These are phyloP conservation scores for Corythornis leucogaster DNA, from an alignment of 2,797 vertebrate species.

Conservation along the genomic window DNA sequence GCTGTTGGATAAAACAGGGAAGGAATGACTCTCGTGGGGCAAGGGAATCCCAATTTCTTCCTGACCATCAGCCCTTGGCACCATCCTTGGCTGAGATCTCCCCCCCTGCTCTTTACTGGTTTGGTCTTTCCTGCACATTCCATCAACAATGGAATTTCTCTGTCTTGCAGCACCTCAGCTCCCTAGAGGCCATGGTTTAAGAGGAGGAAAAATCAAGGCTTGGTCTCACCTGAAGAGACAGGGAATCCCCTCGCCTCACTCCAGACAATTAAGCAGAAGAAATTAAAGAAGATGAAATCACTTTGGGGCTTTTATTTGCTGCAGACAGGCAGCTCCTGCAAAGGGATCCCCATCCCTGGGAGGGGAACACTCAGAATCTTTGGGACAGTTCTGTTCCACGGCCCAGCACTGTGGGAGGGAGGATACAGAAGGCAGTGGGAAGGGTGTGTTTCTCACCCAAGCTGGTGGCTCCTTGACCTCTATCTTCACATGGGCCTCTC, in stretches of 20 bases:
- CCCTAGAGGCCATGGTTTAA: not conserved
- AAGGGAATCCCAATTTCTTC: not conserved
- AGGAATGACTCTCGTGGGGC: not conserved
- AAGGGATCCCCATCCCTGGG: not conserved
- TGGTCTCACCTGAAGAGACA: not conserved
- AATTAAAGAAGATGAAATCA: not conserved
- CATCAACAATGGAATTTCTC: not conserved
- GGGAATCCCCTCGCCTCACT: not conserved
- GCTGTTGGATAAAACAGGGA: slow-evolving; percentile 74
- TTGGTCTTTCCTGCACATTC: not conserved
- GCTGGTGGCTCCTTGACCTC: slow-evolving; percentile 86
- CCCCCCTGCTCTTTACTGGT: not conserved
- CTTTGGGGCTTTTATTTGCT: not conserved
- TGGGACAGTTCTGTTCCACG: not conserved
- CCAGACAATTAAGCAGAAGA: rapidly evolving
- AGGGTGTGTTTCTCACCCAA: slow-evolving; percentile 83
- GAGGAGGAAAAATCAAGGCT: not conserved
- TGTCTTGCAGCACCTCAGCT: not conserved
- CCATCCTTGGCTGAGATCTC: not conserved
- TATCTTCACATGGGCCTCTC: slow-evolving; percentile 91
- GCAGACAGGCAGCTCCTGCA: not conserved
- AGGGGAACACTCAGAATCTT: not conserved
- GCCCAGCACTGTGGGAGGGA: not conserved
- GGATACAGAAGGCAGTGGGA: not conserved
- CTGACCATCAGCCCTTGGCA: not conserved